A percentile compares a stretch with the other conserved stretches of the same genome.
Evolutionary conservation across 2,888 invertebrate species (phyloP).

Genomic region (Encarsia formosa): DNA sequence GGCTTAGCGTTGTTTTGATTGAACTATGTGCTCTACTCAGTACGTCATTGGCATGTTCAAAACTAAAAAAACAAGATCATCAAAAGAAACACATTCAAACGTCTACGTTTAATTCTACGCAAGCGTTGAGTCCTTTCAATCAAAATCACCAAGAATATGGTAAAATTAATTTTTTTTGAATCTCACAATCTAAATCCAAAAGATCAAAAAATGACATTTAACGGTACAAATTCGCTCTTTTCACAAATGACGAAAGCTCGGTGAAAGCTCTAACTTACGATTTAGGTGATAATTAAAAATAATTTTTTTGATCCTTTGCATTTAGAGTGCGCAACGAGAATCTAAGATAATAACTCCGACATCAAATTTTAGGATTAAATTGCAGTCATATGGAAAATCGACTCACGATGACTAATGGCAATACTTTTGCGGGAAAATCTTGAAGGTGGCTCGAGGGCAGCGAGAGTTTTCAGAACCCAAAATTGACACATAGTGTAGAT

Average conservation of each 20-base stretch:
- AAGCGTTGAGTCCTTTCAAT: constrained; percentile 43
- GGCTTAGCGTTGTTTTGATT: constrained; percentile 65
- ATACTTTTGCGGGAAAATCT: constrained; percentile 46
- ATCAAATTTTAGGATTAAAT: constrained; percentile 40
- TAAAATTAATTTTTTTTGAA: too few relatives aligned
- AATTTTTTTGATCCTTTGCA: too few relatives aligned
- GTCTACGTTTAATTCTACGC: constrained; percentile 46
- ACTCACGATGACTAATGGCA: constrained; percentile 43
- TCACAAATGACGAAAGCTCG: too few relatives aligned
- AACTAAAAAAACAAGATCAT: constrained; percentile 51
- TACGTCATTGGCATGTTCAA: constrained; percentile 68
- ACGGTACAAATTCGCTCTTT: too few relatives aligned
- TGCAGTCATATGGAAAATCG: constrained; percentile 46
- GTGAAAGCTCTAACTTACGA: too few relatives aligned
- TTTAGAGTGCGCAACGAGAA: too few relatives aligned
- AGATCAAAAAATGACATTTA: not conserved
- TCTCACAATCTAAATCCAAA: not conserved
- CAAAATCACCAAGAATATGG: constrained; percentile 46
- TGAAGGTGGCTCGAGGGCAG: constrained; percentile 50
- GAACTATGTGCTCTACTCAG: constrained; percentile 70
- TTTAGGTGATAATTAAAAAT: too few relatives aligned
- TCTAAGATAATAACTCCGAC: too few relatives aligned
- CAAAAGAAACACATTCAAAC: constrained; percentile 23
- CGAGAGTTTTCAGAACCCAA: too few relatives aligned
- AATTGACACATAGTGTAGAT: too few relatives aligned